Percentiles rank a stretch among this genome's conserved stretches.
Conservation (phyloP, 2,888 invertebrate genomes). For the Chaetogeoica ovagalla region DNA sequence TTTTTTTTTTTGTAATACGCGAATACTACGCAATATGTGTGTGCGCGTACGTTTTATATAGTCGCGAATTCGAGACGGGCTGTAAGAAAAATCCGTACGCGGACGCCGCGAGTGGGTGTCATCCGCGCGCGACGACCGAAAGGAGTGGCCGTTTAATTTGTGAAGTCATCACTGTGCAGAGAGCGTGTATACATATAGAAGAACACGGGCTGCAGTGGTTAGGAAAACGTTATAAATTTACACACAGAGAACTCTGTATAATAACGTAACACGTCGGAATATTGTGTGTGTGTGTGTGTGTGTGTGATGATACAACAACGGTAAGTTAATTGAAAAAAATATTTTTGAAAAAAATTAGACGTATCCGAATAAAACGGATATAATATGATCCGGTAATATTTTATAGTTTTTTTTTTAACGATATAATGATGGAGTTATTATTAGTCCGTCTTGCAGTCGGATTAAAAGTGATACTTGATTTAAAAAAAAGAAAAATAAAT, state of each 20-base stretch:
- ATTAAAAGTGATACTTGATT: too few species aligned
- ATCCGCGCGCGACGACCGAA: slow-evolving; percentile 28
- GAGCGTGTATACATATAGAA: background rate
- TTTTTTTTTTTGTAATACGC: slow-evolving; percentile 28
- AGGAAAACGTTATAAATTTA: slow-evolving; percentile 1
- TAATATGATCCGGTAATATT: background rate
- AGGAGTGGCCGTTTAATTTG: slow-evolving; percentile 46
- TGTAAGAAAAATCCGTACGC: slow-evolving; percentile 41
- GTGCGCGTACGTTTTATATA: background rate
- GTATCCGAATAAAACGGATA: background rate
- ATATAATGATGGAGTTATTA: too few species aligned
- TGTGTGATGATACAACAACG: background rate
- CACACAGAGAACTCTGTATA: background rate
- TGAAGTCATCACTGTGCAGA: slow-evolving; percentile 44
- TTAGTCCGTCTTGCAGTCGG: too few species aligned
- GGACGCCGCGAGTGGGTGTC: slow-evolving; percentile 39
- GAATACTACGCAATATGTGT: too few species aligned
- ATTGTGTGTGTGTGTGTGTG: background rate
- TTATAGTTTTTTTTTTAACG: background rate
- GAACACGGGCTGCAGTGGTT: background rate
- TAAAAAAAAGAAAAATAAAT: too few species aligned
- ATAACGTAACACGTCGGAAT: background rate
- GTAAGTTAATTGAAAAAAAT: background rate
- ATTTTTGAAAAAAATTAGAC: background rate
- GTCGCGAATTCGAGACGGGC: slow-evolving; percentile 48